Conservation (phyloP, 2,797 vertebrate species). For the Sternotherus odoratus region DNA sequence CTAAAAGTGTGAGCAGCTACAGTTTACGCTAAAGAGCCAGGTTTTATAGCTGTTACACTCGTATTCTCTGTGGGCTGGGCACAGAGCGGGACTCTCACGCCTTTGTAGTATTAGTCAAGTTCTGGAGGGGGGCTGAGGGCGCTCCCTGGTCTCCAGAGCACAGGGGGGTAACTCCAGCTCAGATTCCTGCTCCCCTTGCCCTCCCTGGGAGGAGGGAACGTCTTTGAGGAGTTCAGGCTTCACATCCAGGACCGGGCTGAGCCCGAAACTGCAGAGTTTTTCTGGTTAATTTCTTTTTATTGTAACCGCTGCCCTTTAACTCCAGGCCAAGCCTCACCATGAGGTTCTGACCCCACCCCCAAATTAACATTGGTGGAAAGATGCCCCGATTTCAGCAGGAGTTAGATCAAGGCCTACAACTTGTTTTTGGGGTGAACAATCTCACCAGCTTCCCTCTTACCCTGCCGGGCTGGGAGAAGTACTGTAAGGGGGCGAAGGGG, state of each 20-base stretch:
- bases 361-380: neutral
- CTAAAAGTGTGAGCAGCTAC: neutral
- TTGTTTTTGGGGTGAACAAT: neutral
- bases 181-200: neutral
- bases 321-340: neutral
- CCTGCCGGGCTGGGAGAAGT: conserved; percentile 85
- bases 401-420: neutral
- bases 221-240: neutral
- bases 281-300: neutral
- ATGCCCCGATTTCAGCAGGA: neutral
- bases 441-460: conserved; percentile 76
- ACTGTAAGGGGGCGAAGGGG: conserved; percentile 83
- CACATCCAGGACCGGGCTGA: neutral
- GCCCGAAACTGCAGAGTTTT: conserved; percentile 5
- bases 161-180: conserved; percentile 8
- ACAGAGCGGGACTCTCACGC: fast-evolving
- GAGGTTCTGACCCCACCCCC: neutral
- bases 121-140: neutral
- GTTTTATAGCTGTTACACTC: neutral
- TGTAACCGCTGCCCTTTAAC: neutral
- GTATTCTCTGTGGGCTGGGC: neutral
- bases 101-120: too few relatives aligned
- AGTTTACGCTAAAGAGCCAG: neutral
- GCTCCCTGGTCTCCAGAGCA: neutral
- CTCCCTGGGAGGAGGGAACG: neutral